phyloP scores from a whole-genome alignment of 2,888 invertebrate genomes.

The Tetanocera ferruginea region DNA sequence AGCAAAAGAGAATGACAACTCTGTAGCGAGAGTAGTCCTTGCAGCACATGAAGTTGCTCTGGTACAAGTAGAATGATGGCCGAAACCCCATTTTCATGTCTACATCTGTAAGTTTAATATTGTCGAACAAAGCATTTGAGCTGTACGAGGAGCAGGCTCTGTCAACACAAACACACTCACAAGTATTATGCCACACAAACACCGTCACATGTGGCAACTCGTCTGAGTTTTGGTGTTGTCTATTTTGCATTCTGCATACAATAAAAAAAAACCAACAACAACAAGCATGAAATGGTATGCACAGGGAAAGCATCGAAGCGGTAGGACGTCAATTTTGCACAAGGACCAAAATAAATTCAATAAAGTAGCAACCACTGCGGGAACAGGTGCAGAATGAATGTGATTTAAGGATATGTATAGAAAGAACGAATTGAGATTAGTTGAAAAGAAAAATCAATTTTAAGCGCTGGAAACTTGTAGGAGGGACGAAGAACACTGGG shows the following conservation, averaged over 20 bases:
- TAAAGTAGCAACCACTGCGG: background rate
- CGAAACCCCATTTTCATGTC: constrained; percentile 32
- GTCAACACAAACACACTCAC: constrained; percentile 19
- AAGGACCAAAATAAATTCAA: background rate
- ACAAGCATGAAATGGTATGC: too few species aligned
- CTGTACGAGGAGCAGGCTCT: constrained; percentile 11
- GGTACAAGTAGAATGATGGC: background rate
- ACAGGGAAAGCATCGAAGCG: background rate
- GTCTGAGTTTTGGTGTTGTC: constrained; percentile 6
- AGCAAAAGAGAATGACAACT: background rate
- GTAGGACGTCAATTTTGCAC: background rate
- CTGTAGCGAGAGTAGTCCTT: background rate
- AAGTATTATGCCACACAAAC: constrained; percentile 13
- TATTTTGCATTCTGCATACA: constrained; percentile 17
- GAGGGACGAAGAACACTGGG: too few species aligned
- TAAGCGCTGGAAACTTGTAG: too few species aligned
- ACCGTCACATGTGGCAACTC: background rate
- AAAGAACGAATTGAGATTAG: background rate
- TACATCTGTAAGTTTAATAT: constrained; percentile 38
- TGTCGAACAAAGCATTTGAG: constrained; percentile 39
- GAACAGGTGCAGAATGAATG: too few species aligned
- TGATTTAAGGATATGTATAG: background rate
- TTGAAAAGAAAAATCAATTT: background rate
- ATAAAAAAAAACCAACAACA: background rate
- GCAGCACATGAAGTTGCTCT: background rate